These are phyloP conservation scores for Lycopodina hypogea DNA, from an alignment of 37 sponge, comb jelly and placozoan species.

Conservation along the genomic window DNA sequence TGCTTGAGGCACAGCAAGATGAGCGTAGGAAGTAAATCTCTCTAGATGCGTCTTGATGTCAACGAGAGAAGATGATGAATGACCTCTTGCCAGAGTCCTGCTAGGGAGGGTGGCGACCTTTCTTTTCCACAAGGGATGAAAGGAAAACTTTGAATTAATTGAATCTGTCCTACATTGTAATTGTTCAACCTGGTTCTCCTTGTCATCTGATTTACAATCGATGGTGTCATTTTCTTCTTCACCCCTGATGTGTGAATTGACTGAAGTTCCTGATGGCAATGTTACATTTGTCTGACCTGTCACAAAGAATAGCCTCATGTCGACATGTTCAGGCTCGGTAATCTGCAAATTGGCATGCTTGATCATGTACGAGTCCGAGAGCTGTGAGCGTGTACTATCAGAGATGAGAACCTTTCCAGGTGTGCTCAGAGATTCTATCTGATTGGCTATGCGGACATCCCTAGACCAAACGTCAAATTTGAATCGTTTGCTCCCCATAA, in stretches of 20 bases:
- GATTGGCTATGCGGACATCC: conserved; percentile 82
- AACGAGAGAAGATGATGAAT: conserved; percentile 44
- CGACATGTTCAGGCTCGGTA: conserved; percentile 7
- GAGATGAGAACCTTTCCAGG: conserved; percentile 72
- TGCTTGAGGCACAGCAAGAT: conserved; percentile 34
- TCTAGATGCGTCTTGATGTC: conserved; percentile 70
- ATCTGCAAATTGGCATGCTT: neutral
- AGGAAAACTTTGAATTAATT: neutral
- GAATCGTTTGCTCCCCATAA: conserved; percentile 83
- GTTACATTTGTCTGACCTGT: conserved; percentile 5
- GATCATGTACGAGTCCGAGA: conserved; percentile 18
- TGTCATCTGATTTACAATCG: neutral
- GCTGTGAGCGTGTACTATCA: conserved; percentile 21
- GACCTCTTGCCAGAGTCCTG: neutral
- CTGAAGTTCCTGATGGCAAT: neutral
- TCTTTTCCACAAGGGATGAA: neutral
- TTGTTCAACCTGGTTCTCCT: neutral
- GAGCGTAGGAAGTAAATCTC: conserved; percentile 54
- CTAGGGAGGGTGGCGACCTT: neutral
- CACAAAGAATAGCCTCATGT: conserved; percentile 33
- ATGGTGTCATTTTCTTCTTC: conserved; percentile 9
- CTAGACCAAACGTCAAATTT: conserved; percentile 96
- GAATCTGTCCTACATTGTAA: neutral
- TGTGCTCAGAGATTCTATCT: conserved; percentile 74
- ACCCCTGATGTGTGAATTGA: neutral